These are phyloP conservation scores for Gadus macrocephalus DNA, from an alignment of 2,113 vertebrate genomes.

Conservation along the genomic window DNA sequence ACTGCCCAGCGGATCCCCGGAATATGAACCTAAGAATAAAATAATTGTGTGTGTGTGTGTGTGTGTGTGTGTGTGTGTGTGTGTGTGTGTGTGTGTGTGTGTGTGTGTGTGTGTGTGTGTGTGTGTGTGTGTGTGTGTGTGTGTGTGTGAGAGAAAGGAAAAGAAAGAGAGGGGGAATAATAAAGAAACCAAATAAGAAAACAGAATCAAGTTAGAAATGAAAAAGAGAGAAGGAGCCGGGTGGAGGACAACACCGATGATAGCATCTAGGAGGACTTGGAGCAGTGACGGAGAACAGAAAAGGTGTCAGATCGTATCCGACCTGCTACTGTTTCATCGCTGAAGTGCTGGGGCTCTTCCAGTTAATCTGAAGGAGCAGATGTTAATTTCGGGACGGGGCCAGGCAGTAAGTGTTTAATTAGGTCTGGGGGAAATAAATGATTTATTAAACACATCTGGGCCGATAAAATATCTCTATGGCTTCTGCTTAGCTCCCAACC, in stretches of 20 bases:
- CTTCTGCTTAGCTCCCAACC: conserved; percentile 32
- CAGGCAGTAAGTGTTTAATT: conserved; percentile 62
- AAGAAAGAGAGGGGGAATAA: conserved; percentile 12
- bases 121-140: no score
- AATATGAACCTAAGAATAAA: no score
- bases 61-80: no score
- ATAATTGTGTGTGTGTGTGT: no score
- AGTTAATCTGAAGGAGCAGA: conserved; percentile 58
- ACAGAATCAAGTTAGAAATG: not conserved
- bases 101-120: no score
- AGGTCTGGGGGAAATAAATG: conserved; percentile 43
- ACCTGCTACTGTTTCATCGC: conserved; percentile 32
- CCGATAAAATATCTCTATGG: conserved; percentile 51
- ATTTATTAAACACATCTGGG: conserved; percentile 67
- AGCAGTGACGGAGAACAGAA: conserved; percentile 4
- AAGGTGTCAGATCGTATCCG: conserved; percentile 10
- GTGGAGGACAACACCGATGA: not conserved
- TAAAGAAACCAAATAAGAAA: not conserved
- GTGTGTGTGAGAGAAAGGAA: not conserved
- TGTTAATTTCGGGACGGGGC: conserved; percentile 61
- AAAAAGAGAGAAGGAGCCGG: not conserved
- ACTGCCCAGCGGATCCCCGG: no score
- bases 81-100: no score
- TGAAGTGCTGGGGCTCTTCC: conserved; percentile 39
- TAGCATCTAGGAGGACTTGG: not conserved